phyloP scores from a whole-genome alignment of 2,888 invertebrate genomes.

The Priocnemis perturbator region DNA sequence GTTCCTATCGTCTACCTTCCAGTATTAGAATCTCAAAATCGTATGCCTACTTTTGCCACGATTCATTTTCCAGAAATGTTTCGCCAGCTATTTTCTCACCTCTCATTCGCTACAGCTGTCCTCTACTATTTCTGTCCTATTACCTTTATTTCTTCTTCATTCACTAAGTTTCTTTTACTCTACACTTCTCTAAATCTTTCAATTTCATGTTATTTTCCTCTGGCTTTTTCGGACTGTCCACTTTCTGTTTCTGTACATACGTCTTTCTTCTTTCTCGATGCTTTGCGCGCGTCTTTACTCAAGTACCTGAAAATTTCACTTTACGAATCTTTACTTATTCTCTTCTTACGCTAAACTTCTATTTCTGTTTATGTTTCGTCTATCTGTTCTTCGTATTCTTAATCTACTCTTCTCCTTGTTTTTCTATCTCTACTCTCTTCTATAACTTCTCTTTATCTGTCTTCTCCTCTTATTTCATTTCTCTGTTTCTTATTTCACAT shows the following conservation, averaged over 20 bases:
- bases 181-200: slow-evolving; percentile 5
- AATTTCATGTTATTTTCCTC: slow-evolving; percentile 21
- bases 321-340: no score
- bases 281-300: background rate
- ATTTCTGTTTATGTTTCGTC: slow-evolving; percentile 12
- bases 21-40: slow-evolving; percentile 61
- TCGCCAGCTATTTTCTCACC: background rate
- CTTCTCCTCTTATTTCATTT: slow-evolving; percentile 22
- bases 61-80: slow-evolving; percentile 34
- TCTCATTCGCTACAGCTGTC: background rate
- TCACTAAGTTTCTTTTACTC: background rate
- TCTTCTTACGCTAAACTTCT: background rate
- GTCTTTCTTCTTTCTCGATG: background rate
- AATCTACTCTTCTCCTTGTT: background rate
- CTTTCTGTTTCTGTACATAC: slow-evolving; percentile 10
- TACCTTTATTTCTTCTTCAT: slow-evolving; percentile 10
- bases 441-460: slow-evolving; percentile 24
- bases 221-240: background rate
- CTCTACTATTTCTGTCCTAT: slow-evolving; percentile 1
- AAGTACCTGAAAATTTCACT: background rate
- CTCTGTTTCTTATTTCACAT: slow-evolving; percentile 8
- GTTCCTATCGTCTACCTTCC: slow-evolving; percentile 49
- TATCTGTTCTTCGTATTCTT: background rate
- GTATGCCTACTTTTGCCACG: slow-evolving; percentile 48
- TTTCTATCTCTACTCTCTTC: slow-evolving; percentile 14